Evolutionary conservation across 2,797 vertebrate genomes (phyloP).

Genomic region (Squalus acanthias): DNA sequence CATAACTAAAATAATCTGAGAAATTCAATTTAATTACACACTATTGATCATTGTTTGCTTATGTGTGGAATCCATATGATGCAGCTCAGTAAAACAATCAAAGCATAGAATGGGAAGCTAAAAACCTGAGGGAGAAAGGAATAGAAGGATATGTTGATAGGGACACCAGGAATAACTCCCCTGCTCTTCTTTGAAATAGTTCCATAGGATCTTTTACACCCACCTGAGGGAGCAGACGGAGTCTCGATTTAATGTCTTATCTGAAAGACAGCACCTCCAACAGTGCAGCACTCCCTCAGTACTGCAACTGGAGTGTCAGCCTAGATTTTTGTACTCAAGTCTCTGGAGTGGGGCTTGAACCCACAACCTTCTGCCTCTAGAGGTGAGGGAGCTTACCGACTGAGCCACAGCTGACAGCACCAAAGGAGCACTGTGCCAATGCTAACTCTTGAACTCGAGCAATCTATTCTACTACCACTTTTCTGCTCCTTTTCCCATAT

Average conservation of each 20-base stretch:
- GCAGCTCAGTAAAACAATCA: background rate
- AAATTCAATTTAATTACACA: background rate
- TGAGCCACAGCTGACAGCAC: background rate
- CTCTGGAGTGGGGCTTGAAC: too few relatives aligned
- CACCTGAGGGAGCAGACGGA: too few relatives aligned
- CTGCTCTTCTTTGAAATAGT: too few relatives aligned
- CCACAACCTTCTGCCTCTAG: too few relatives aligned
- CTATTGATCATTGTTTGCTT: background rate
- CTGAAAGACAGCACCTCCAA: too few relatives aligned
- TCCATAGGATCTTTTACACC: too few relatives aligned
- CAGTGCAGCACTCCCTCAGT: too few relatives aligned
- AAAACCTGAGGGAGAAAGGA: background rate
- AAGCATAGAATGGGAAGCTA: background rate
- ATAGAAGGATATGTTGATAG: background rate
- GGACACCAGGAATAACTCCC: too few relatives aligned
- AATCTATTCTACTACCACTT: background rate
- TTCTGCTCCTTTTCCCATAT: background rate
- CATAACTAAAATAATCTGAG: background rate
- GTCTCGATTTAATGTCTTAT: too few relatives aligned
- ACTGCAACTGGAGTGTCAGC: too few relatives aligned
- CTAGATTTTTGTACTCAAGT: too few relatives aligned
- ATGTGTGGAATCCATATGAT: background rate
- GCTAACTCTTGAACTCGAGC: background rate
- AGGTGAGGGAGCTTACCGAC: too few relatives aligned
- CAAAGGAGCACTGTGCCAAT: background rate